These are phyloP conservation scores for Bagarius yarrelli DNA, from an alignment of 2,113 vertebrate species.

Conservation along the genomic window DNA sequence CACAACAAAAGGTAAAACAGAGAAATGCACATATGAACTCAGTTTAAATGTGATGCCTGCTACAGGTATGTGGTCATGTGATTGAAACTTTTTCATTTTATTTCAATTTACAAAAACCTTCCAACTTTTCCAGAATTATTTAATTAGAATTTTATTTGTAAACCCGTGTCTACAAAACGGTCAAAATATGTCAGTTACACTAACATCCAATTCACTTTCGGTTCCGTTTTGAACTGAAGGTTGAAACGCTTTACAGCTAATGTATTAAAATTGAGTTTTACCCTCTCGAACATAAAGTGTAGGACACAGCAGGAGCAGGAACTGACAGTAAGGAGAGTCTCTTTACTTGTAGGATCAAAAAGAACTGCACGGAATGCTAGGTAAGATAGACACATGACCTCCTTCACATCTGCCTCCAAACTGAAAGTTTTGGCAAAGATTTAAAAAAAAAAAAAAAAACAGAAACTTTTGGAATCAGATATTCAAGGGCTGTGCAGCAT, in stretches of 20 bases:
- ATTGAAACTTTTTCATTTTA: too few relatives aligned
- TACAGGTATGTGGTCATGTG: too few relatives aligned
- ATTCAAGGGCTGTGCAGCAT: conserved; percentile 39
- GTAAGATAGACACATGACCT: conserved; percentile 30
- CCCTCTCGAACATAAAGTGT: conserved; percentile 13
- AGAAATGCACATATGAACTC: too few relatives aligned
- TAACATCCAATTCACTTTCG: not conserved
- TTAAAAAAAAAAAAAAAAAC: conserved; percentile 29
- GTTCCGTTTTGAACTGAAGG: not conserved
- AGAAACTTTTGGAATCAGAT: conserved; percentile 46
- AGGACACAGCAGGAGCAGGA: conserved; percentile 37
- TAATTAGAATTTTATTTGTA: not conserved
- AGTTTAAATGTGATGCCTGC: too few relatives aligned
- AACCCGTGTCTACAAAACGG: not conserved
- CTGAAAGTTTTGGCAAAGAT: conserved; percentile 29
- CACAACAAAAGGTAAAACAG: too few relatives aligned
- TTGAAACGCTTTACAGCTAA: conserved; percentile 16
- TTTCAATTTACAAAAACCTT: too few relatives aligned
- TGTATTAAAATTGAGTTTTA: conserved; percentile 17
- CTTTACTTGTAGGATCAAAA: conserved; percentile 47
- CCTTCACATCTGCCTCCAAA: conserved; percentile 35
- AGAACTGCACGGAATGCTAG: conserved; percentile 13
- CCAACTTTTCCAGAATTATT: too few relatives aligned
- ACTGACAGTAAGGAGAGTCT: conserved; percentile 31
- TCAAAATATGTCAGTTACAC: not conserved